Base-by-base conservation (phyloP, 2,888 invertebrate species). In the Leptinotarsa tumamoca region DNA sequence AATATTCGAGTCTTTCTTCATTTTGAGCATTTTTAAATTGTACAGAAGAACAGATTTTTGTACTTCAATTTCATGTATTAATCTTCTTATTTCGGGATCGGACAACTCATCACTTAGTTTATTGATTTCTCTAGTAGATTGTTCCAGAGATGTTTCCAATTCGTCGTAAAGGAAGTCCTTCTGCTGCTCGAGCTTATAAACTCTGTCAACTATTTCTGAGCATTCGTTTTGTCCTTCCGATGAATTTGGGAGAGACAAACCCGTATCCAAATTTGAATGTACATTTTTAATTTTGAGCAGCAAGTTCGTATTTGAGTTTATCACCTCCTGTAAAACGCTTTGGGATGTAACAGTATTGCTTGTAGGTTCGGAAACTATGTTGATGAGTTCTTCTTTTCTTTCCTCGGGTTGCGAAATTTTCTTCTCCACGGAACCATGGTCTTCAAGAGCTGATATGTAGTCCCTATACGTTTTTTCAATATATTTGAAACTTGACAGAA, bases 61-160 rank as follows among this genome's bases (percentile, higher is more conserved):
- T 14, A 81, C 69, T 63, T 83, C 82, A 10, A 83, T 78, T 66
- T 83, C 83, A 70, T 82, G 75, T 14, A 83, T 66, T 21, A 83
- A 68, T 14, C 76, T 75, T 70, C 78, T 81, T 7, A 83, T 78
- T 49, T 82, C 80, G 23, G 76, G 73, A 75, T 83, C 81, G n/a
- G 81, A 79, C 5, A 81, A 61, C 13, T 73, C 63, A 15, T 73
- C 73, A 23, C 78, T 73, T 2, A 83, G 72, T 33, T 68, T 67
- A n/a, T 79, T 75, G 10, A 83, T 73, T 77, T 81, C 81, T 18
- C 75, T 69, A 3, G 81, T 71, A 13, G 82, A 81, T 27, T 77
- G 73, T 54, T 80, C 61, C 5, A 83, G 73, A 43, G 70, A 72
- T 43, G 78, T 61, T 68, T 77, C 78, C 13, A 84, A 71, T 10